These are phyloP conservation scores for Lasioglossum marginatum DNA, from an alignment of 2,888 invertebrate species.

Conservation along the genomic window DNA sequence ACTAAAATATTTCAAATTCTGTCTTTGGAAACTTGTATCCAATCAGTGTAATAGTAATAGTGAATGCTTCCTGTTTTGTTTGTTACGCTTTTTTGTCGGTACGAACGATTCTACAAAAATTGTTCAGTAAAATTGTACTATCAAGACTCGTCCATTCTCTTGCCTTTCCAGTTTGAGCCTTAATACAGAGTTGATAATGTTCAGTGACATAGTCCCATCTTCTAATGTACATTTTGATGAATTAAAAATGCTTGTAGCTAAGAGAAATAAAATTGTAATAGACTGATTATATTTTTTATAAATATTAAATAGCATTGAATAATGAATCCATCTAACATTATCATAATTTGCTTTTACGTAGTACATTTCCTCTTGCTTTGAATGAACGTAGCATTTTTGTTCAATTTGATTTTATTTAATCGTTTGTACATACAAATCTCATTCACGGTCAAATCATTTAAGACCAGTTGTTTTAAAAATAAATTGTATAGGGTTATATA, in stretches of 20 bases:
- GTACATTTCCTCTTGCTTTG: background rate
- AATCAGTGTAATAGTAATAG: constrained; percentile 20
- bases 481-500: background rate
- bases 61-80: constrained; percentile 10
- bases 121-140: constrained; percentile 44
- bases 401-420: constrained; percentile 8
- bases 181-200: constrained; percentile 53
- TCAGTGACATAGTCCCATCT: constrained; percentile 42
- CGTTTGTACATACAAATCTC: constrained; percentile 22
- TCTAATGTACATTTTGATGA: constrained; percentile 46
- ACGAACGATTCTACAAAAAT: constrained; percentile 7
- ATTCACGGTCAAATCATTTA: background rate
- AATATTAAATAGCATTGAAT: constrained; percentile 3
- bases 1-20: constrained; percentile 11
- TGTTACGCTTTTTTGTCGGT: constrained; percentile 9
- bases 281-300: constrained; percentile 45
- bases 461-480: background rate
- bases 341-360: background rate
- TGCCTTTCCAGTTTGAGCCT: constrained; percentile 61
- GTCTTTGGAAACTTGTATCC: constrained; percentile 7
- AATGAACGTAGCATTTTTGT: background rate
- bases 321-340: background rate
- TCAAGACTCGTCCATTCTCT: constrained; percentile 51
- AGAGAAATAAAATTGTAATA: constrained; percentile 61
- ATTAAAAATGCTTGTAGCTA: constrained; percentile 60